Percentiles rank a stretch among this genome's conserved stretches.
phyloP scores from a whole-genome alignment of 2,797 vertebrate genomes.

The Zalophus californianus region DNA sequence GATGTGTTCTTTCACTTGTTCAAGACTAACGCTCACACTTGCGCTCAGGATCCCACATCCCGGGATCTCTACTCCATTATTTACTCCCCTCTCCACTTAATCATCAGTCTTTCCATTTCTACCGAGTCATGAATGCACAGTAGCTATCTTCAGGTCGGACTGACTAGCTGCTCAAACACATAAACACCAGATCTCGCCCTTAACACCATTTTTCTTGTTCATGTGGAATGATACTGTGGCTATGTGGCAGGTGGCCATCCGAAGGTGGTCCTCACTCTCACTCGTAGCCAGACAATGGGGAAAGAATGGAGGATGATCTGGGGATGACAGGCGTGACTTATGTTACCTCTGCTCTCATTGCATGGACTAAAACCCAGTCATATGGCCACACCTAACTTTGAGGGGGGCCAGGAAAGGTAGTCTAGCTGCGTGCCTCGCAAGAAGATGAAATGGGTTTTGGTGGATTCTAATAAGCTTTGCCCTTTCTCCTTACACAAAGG shows the following conservation, averaged over 20 bases:
- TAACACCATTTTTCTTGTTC: slow-evolving; percentile 14
- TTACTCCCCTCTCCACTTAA: not conserved
- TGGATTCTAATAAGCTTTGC: not conserved
- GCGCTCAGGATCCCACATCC: not conserved
- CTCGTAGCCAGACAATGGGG: not conserved
- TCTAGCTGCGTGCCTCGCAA: not conserved
- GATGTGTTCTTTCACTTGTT: not conserved
- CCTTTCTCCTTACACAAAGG: not conserved
- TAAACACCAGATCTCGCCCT: not conserved
- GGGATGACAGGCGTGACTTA: not conserved
- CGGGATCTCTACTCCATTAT: not conserved
- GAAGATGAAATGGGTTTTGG: not conserved
- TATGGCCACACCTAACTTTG: not conserved
- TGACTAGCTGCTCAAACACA: not conserved
- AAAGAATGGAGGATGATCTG: not conserved
- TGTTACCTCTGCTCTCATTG: not conserved
- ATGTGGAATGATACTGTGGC: not conserved
- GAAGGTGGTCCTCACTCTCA: not conserved
- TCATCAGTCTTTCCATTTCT: not conserved
- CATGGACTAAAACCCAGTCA: not conserved
- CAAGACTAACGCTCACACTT: not conserved
- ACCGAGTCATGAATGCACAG: not conserved
- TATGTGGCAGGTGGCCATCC: not conserved
- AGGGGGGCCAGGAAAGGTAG: not conserved
- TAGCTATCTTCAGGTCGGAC: not conserved